A percentile compares a stretch with the other conserved stretches of the same genome.
Conservation (phyloP, 2,888 invertebrate species). For the Octonoba sinensis region DNA sequence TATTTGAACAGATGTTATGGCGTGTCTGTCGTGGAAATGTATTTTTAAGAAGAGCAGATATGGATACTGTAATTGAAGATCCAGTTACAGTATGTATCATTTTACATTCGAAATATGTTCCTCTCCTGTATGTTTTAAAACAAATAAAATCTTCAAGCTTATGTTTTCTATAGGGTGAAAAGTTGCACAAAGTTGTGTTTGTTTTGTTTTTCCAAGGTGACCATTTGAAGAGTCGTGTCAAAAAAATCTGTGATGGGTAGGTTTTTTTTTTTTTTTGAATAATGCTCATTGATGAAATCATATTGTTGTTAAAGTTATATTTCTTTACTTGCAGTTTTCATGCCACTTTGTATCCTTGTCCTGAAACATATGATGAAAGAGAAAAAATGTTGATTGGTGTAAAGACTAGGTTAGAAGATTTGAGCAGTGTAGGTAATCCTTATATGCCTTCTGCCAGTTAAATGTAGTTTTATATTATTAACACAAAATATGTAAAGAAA, state of each 20-base stretch:
- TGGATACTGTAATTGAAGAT: slow-evolving; percentile 72
- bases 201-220: slow-evolving; percentile 70
- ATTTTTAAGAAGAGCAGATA: slow-evolving; percentile 94
- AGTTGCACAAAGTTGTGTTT: slow-evolving; percentile 68
- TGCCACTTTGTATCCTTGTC: slow-evolving; percentile 97
- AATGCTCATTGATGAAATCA: neutral
- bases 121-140: no score
- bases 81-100: slow-evolving; percentile 35
- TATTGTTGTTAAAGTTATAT: neutral
- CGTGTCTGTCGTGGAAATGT: slow-evolving; percentile 97
- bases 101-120: no score
- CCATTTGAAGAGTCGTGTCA: slow-evolving; percentile 68
- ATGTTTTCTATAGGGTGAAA: slow-evolving; percentile 65
- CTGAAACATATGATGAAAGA: slow-evolving; percentile 94
- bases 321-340: slow-evolving; percentile 77
- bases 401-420: slow-evolving; percentile 97
- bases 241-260: slow-evolving; percentile 71
- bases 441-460: neutral
- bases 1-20: slow-evolving; percentile 98
- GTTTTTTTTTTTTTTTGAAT: slow-evolving; percentile 27
- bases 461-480: neutral
- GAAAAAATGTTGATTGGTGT: slow-evolving; percentile 98
- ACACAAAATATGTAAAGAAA: no score
- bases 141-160: no score
- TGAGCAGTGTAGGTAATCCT: slow-evolving; percentile 78